Evolutionary conservation across 2,797 vertebrate species (phyloP).

Genomic region (Coluber constrictor): DNA sequence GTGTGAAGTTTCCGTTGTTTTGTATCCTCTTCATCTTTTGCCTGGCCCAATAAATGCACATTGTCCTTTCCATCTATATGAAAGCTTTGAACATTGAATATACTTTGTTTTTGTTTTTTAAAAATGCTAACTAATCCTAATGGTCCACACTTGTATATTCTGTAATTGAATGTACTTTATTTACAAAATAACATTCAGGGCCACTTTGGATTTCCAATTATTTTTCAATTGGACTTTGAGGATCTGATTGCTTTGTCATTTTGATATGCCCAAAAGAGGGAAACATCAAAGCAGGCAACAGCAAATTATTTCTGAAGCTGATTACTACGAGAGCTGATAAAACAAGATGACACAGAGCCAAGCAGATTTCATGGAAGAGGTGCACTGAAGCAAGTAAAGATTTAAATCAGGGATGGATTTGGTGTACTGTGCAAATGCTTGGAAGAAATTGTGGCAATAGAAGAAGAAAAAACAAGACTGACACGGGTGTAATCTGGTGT

Average conservation of each 20-base stretch:
- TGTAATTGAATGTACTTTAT: conserved; percentile 66
- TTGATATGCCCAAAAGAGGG: conserved; percentile 56
- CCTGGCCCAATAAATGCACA: conserved; percentile 29
- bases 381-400: conserved; percentile 28
- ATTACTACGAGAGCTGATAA: conserved; percentile 42
- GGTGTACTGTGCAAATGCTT: neutral
- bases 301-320: conserved; percentile 61
- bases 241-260: conserved; percentile 65
- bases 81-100: conserved; percentile 45
- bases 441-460: neutral
- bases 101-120: conserved; percentile 10
- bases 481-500: neutral
- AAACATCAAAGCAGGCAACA: conserved; percentile 62
- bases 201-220: conserved; percentile 73
- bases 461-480: neutral
- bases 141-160: conserved; percentile 48
- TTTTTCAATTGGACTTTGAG: conserved; percentile 65
- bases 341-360: conserved; percentile 41
- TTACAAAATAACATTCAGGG: conserved; percentile 69
- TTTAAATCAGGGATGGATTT: neutral
- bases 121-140: conserved; percentile 50
- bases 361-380: conserved; percentile 40
- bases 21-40: conserved; percentile 25
- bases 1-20: conserved; percentile 20
- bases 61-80: neutral